A percentile compares a stretch with the other conserved stretches of the same genome.
Evolutionary conservation across 2,113 vertebrate species (phyloP).

Genomic region (Cromileptes altivelis): DNA sequence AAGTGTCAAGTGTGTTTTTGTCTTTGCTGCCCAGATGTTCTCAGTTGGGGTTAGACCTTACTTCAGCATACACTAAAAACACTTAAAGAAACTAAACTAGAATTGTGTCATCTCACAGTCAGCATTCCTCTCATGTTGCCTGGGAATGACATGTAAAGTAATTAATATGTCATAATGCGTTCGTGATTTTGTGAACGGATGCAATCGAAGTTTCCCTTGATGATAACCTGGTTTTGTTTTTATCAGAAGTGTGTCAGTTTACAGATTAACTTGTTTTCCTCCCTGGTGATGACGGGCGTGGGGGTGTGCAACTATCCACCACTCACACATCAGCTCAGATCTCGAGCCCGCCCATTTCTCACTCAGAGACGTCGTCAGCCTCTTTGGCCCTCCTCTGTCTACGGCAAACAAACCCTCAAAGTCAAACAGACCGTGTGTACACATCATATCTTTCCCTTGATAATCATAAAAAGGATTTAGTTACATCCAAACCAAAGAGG

Average conservation of each 20-base stretch:
- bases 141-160: not conserved
- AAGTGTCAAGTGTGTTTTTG: not conserved
- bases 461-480: constrained; percentile 9
- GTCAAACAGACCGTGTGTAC: constrained; percentile 48
- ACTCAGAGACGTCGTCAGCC: constrained; percentile 1
- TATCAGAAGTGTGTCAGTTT: constrained; percentile 24
- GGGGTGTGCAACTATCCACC: constrained; percentile 63
- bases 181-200: not conserved
- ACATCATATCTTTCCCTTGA: constrained; percentile 4
- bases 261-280: constrained; percentile 55
- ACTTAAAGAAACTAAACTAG: not conserved
- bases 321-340: constrained; percentile 45
- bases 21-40: not conserved
- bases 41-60: not conserved
- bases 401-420: constrained; percentile 66
- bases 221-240: not conserved
- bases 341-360: constrained; percentile 14
- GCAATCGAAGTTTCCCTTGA: not conserved
- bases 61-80: not conserved
- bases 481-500: not conserved
- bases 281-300: constrained; percentile 14
- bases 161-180: not conserved
- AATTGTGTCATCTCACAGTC: not conserved
- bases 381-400: constrained; percentile 9
- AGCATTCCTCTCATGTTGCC: constrained; percentile 10